A percentile compares a stretch with the other conserved stretches of the same genome.
Conservation (phyloP, 2,888 invertebrate genomes). For the Nemotelus pantherinus region DNA sequence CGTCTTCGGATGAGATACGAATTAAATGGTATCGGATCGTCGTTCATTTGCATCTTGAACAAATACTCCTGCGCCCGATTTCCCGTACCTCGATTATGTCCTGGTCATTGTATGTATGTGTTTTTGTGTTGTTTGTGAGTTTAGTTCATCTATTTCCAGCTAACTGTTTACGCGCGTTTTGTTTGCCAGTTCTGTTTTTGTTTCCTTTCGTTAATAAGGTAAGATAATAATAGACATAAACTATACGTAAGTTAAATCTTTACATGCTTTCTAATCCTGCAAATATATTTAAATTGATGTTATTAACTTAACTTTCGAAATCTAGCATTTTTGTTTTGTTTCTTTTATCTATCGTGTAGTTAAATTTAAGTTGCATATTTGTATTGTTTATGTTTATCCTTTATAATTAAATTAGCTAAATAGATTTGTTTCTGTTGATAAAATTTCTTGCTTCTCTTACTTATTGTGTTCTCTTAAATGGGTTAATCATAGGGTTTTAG, state of each 20-base stretch:
- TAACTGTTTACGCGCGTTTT: conserved; percentile 22
- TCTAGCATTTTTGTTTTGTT: conserved; percentile 49
- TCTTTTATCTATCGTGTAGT: conserved; percentile 51
- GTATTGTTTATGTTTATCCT: conserved; percentile 52
- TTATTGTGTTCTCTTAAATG: conserved; percentile 35
- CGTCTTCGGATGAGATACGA: neutral
- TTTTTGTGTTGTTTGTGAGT: neutral
- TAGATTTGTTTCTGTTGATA: conserved; percentile 53
- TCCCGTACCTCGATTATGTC: conserved; percentile 3
- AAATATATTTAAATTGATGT: conserved; percentile 27
- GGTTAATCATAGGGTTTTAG: conserved; percentile 21
- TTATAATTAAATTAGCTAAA: conserved; percentile 54
- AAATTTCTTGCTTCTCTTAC: conserved; percentile 48
- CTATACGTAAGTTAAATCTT: conserved; percentile 23
- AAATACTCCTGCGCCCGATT: neutral
- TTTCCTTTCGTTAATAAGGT: conserved; percentile 22
- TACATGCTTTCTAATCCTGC: conserved; percentile 41
- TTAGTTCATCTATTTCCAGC: neutral
- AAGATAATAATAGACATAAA: conserved; percentile 32
- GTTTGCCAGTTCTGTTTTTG: conserved; percentile 21
- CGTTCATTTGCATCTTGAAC: conserved; percentile 3
- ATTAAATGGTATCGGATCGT: neutral
- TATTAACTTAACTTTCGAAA: conserved; percentile 46
- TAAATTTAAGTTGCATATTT: conserved; percentile 49
- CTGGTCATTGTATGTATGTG: neutral